These are phyloP conservation scores for Dolichotis patagonum DNA, from an alignment of 2,113 vertebrate species.

Conservation along the genomic window DNA sequence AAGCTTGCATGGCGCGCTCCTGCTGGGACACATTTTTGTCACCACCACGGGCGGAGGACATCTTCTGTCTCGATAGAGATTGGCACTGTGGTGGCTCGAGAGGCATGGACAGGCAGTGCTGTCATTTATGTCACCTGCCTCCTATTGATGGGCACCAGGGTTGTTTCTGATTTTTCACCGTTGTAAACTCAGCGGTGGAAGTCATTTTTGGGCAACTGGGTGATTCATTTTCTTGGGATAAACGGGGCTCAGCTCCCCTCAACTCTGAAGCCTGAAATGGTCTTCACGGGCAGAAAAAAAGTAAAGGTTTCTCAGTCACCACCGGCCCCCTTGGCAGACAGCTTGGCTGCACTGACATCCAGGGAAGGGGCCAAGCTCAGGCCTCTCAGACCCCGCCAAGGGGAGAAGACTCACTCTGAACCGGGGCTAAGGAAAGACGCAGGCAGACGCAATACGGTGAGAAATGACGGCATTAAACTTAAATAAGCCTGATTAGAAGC, in stretches of 20 bases:
- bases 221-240: not conserved
- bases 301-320: too few species aligned
- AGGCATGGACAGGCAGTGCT: accelerated
- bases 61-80: not conserved
- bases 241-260: not conserved
- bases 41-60: accelerated
- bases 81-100: accelerated
- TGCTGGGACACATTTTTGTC: not conserved
- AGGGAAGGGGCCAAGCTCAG: not conserved
- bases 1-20: accelerated
- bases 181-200: accelerated
- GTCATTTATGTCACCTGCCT: not conserved
- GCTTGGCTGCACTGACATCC: accelerated
- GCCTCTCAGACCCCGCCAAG: not conserved
- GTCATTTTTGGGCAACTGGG: not conserved
- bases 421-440: not conserved
- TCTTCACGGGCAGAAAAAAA: not conserved
- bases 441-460: not conserved
- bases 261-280: not conserved
- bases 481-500: not conserved
- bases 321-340: accelerated
- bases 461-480: not conserved
- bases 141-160: not conserved
- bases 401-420: not conserved
- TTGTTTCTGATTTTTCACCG: not conserved